Conservation (phyloP, 2,888 invertebrate genomes). For the Harpagoxenus sublaevis region DNA sequence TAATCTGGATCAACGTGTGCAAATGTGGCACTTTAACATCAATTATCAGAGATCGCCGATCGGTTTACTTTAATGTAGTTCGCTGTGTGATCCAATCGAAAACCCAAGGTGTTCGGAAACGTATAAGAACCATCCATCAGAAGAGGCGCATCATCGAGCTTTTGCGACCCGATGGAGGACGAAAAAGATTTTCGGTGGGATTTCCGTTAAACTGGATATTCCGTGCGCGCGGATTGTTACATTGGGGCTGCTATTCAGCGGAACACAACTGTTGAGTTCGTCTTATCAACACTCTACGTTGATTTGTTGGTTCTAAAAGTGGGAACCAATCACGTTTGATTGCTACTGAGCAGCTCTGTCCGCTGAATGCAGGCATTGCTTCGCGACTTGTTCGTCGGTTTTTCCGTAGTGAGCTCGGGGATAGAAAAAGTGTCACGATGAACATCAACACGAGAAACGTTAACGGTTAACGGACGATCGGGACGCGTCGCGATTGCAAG, state of each 20-base stretch:
- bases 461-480: conserved; percentile 62
- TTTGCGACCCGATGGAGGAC: conserved; percentile 1
- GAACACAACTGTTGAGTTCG: no score
- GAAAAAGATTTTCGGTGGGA: conserved; percentile 46
- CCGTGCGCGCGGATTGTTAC: conserved; percentile 53
- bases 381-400: conserved; percentile 18
- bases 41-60: not conserved
- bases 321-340: no score
- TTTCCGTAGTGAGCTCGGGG: conserved; percentile 50
- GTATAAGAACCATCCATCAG: conserved; percentile 17
- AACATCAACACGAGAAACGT: conserved; percentile 73
- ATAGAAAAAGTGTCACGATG: conserved; percentile 72
- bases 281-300: no score
- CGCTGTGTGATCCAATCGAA: not conserved
- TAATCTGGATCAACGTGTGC: not conserved
- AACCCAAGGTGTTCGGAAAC: not conserved
- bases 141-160: conserved; percentile 21
- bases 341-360: no score
- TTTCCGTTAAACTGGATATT: conserved; percentile 22
- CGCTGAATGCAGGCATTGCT: conserved; percentile 21
- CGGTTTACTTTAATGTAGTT: not conserved
- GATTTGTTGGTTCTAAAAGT: no score
- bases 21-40: not conserved
- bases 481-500: conserved; percentile 30
- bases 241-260: not conserved